Percentiles rank a stretch among this genome's conserved stretches.
Evolutionary conservation across 2,797 vertebrate genomes (phyloP).

Genomic region (Myripristis murdjan): DNA sequence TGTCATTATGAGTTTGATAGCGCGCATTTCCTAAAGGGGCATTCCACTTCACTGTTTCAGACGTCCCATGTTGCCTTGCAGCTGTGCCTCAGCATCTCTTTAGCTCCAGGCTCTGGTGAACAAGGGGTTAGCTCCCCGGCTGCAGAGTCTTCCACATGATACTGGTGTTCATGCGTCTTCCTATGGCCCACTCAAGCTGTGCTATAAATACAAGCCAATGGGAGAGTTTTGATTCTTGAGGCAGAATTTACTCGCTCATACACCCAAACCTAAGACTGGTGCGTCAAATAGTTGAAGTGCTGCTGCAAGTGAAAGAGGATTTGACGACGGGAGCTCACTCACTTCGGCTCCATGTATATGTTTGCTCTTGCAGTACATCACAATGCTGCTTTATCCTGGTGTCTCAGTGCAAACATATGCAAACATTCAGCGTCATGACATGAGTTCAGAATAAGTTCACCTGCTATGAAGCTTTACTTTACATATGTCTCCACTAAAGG

Average conservation of each 20-base stretch:
- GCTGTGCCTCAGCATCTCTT: background rate
- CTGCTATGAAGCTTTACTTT: background rate
- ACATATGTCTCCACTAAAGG: too few species aligned
- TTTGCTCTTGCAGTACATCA: background rate
- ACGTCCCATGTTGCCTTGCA: conserved; percentile 13
- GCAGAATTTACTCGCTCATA: background rate
- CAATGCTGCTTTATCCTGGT: conserved; percentile 12
- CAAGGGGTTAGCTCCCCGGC: background rate
- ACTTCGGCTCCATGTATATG: conserved; percentile 1
- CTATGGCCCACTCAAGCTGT: conserved; percentile 17
- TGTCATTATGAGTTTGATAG: background rate
- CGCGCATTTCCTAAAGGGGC: conserved; percentile 2
- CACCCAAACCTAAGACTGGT: background rate
- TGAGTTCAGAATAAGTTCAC: conserved; percentile 30
- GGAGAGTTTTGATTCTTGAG: conserved; percentile 17
- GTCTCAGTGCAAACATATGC: conserved; percentile 11
- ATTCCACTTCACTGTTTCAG: background rate
- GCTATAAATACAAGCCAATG: conserved; percentile 39
- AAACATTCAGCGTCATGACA: conserved; percentile 14
- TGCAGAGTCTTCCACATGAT: conserved; percentile 43
- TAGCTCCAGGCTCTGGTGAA: background rate
- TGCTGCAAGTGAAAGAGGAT: background rate
- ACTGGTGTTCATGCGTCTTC: conserved; percentile 25
- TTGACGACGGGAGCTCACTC: background rate
- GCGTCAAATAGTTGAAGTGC: background rate